phyloP scores from a whole-genome alignment of 2,113 vertebrate species.

The Neogobius melanostomus region DNA sequence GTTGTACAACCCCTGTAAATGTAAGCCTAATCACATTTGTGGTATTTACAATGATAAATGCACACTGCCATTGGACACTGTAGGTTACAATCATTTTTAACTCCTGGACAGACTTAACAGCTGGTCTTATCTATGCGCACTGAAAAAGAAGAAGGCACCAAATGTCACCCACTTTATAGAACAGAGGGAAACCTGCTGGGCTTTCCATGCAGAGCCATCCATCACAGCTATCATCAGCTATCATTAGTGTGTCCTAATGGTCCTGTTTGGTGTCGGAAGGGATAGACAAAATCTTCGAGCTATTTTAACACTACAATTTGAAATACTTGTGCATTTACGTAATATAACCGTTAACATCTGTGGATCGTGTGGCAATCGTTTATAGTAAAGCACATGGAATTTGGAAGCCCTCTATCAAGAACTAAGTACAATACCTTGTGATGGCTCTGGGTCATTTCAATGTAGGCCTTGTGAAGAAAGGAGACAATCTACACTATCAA shows the following conservation, averaged over 20 bases:
- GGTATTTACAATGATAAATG: constrained; percentile 63
- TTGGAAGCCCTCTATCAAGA: not conserved
- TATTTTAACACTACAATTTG: constrained; percentile 57
- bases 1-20: too few species aligned
- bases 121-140: constrained; percentile 64
- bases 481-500: constrained; percentile 56
- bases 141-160: constrained; percentile 55
- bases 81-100: constrained; percentile 70
- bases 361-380: constrained; percentile 20
- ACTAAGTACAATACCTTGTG: constrained; percentile 27
- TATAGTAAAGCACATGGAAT: constrained; percentile 47
- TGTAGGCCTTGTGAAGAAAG: constrained; percentile 26
- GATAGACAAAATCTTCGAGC: constrained; percentile 68
- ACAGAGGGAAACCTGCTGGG: constrained; percentile 67
- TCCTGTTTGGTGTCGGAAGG: constrained; percentile 37
- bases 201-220: constrained; percentile 22
- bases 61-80: constrained; percentile 54
- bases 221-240: constrained; percentile 48
- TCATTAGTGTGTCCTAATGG: constrained; percentile 38
- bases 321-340: constrained; percentile 40
- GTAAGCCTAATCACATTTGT: not conserved
- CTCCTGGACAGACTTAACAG: constrained; percentile 70
- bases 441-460: constrained; percentile 51
- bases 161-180: constrained; percentile 56
- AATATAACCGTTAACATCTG: constrained; percentile 18